phyloP scores from a whole-genome alignment of 2,113 vertebrate genomes.

The Alligator sinensis region DNA sequence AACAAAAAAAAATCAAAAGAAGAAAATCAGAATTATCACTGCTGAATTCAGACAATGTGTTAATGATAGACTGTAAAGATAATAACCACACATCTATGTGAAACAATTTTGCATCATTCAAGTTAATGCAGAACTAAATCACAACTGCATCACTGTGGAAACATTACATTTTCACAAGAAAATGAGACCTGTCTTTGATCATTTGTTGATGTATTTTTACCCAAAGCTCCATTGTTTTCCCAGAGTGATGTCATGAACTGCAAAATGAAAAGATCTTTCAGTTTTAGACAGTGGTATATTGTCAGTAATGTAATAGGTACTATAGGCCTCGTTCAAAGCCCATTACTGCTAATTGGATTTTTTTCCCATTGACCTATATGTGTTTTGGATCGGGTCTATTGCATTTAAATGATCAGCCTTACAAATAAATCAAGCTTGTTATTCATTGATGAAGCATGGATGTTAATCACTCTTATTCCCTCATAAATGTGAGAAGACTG shows the following conservation, averaged over 20 bases:
- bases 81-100: not conserved
- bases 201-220: not conserved
- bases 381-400: not conserved
- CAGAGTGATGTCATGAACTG: not conserved
- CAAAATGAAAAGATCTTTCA: not conserved
- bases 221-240: not conserved
- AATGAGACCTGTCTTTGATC: not conserved
- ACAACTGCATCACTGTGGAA: not conserved
- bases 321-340: not conserved
- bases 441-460: not conserved
- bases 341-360: not conserved
- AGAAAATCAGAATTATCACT: not conserved
- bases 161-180: not conserved
- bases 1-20: constrained; percentile 26
- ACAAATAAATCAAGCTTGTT: not conserved
- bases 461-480: not conserved
- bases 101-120: not conserved
- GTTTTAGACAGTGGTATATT: not conserved
- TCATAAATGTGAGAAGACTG: not conserved
- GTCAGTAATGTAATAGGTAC: not conserved
- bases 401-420: not conserved
- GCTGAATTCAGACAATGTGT: not conserved
- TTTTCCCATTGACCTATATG: not conserved
- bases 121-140: not conserved
- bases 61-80: not conserved